Base-by-base conservation (phyloP, 2,888 invertebrate species). In the Diarsia dahlii region DNA sequence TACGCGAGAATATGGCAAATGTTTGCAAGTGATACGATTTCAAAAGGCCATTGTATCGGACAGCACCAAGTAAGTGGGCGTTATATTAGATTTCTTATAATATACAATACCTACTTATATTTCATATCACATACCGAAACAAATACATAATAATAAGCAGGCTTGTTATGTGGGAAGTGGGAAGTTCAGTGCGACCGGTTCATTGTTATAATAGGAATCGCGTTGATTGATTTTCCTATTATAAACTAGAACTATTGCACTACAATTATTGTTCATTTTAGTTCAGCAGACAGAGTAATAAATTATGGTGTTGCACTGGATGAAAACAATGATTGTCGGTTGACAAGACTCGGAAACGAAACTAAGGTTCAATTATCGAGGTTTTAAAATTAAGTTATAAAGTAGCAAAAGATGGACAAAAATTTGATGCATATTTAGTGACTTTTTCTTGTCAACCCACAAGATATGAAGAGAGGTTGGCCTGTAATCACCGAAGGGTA, bases 61-160 rank as follows among this genome's bases (percentile, higher is more conserved):
- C 9, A 15, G 15, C 10, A 52, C 71, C 45, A 45, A 34, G 50
- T 64, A 77, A 50, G 78, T 60, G 52, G 80, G 78, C n/a, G 78
- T 71, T 34, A 50, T 50, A 13, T 67, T 39, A 5, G 45, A 76
- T 64, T 20, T 23, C 3, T 56, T 45, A 39, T 23, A 66, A 9
- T 34, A 39, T 45, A 23, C 64, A 15, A 23, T 8, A 23, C 23
- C 13, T 23, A 20, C 3, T 3, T 20, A 68, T 69, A 39, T 71
- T 69, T 23, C 23, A 56, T 23, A 34, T 0, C 3, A 46, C 6
- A 46, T n/a, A 34, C 28, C n/a, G 18, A 28, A 54, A 18, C n/a
- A 0, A 54, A 56, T 34, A 45, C 13, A 45, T 4, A 45, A n/a
- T 45, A 52, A 28, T 52, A 70, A 45, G 20, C 5, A 9, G n/a